Evolutionary conservation across 2,113 vertebrate genomes (phyloP).

Genomic region (Triplophysa rosa): DNA sequence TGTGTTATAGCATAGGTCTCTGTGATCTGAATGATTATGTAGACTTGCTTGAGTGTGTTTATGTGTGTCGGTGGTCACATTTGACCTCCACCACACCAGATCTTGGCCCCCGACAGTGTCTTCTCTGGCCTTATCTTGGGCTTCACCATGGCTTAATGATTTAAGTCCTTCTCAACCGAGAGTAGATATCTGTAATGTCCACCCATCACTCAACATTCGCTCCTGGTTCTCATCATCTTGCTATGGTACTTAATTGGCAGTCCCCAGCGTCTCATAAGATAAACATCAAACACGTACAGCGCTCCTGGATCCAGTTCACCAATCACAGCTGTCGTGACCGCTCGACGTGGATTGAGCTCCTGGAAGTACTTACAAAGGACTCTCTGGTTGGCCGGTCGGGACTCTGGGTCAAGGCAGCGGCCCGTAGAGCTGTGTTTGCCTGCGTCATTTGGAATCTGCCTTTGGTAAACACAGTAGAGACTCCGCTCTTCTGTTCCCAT

Average conservation of each 20-base stretch:
- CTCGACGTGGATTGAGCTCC: slow-evolving; percentile 79
- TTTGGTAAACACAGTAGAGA: slow-evolving; percentile 86
- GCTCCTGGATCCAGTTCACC: slow-evolving; percentile 77
- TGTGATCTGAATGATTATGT: background rate
- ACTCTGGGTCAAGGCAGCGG: slow-evolving; percentile 82
- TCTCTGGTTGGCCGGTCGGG: slow-evolving; percentile 79
- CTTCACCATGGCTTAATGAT: slow-evolving; percentile 42
- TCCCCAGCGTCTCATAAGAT: slow-evolving; percentile 86
- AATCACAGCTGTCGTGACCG: slow-evolving; percentile 85
- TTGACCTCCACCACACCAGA: slow-evolving; percentile 50
- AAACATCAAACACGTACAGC: slow-evolving; percentile 86
- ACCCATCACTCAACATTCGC: slow-evolving; percentile 79
- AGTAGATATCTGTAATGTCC: slow-evolving; percentile 60
- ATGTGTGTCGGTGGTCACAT: slow-evolving; percentile 49
- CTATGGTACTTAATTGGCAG: slow-evolving; percentile 85
- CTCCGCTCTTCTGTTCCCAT: slow-evolving; percentile 86
- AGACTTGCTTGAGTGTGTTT: slow-evolving; percentile 26
- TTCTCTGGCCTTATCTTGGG: slow-evolving; percentile 61
- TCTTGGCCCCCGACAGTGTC: slow-evolving; percentile 59
- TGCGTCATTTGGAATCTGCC: slow-evolving; percentile 59
- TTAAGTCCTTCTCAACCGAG: slow-evolving; percentile 60
- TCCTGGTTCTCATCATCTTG: slow-evolving; percentile 85
- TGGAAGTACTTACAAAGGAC: slow-evolving; percentile 90
- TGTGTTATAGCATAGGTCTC: background rate
- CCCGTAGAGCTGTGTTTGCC: slow-evolving; percentile 53